Base-by-base conservation (phyloP, 2,888 invertebrate genomes). In the Metopia argyrocephala region DNA sequence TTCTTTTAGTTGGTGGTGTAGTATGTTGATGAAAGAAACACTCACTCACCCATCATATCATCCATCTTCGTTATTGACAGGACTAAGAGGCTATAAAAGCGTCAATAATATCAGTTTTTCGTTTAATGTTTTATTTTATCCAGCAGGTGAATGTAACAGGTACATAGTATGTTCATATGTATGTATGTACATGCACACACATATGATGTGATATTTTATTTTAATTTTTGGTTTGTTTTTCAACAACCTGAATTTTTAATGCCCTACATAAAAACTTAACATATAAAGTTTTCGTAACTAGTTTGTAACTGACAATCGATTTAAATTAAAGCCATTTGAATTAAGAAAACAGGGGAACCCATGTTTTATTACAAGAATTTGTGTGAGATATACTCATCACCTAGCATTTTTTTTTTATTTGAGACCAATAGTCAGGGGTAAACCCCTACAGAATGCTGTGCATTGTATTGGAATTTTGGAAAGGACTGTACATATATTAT, bases 31-130 rank as follows among this genome's bases (percentile, higher is more conserved):
- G 45, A 12, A 28, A 50, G 31, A n/a, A n/a, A n/a, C n/a, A n/a
- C n/a, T n/a, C n/a, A n/a, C n/a, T n/a, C 54, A 46, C 21, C 48
- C 62, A 57, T 57, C 25, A 64, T 31, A 31, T 38, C 38, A 69
- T 76, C 69, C 69, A 64, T 76, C 38, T 69, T 64, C 23, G 69
- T 57, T 69, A 69, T 76, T 69, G 76, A 62, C 69, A 76, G 48
- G 54, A 64, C 76, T 50, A 57, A 69, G 56, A 64, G 69, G 48
- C 76, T 68, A 76, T 69, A 69, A 76, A 76, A 56, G 69, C 56
- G 69, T 69, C 76, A 69, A 76, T 76, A 76, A 76, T 62, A 69
- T 62, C 38, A 38, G 38, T 38, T 38, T 38, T 38, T 38, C 38
- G 38, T 9, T 12, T 38, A 38, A 38, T 38, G 38, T 38, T 38